These are phyloP conservation scores for Tinea semifulvella DNA, from an alignment of 2,888 invertebrate genomes.

Conservation along the genomic window DNA sequence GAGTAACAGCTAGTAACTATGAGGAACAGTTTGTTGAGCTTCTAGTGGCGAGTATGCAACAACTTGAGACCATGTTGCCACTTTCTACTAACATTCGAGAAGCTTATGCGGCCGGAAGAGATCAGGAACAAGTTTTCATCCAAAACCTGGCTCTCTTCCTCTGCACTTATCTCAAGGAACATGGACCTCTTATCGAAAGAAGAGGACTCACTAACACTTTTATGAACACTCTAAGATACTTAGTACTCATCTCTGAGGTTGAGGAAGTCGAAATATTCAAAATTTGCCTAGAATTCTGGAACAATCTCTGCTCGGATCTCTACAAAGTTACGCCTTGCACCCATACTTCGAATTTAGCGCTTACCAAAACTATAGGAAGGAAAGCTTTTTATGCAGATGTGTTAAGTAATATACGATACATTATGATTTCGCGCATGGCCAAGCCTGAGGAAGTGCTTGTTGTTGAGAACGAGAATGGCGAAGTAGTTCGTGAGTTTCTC, in stretches of 20 bases:
- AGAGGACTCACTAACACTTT: constrained; percentile 79
- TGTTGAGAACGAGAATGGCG: constrained; percentile 99
- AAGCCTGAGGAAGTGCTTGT: constrained; percentile 99
- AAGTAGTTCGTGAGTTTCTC: constrained; percentile 99
- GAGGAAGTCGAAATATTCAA: constrained; percentile 99
- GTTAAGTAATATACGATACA: constrained; percentile 88
- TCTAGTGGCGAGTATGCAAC: constrained; percentile 91
- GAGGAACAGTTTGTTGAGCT: constrained; percentile 92
- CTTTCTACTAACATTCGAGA: constrained; percentile 90
- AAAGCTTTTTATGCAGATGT: constrained; percentile 82
- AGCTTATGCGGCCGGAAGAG: constrained; percentile 92
- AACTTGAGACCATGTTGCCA: constrained; percentile 92
- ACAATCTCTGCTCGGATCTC: constrained; percentile 88
- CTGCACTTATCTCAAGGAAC: constrained; percentile 96
- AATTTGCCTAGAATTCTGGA: constrained; percentile 99
- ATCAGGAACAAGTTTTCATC: constrained; percentile 98
- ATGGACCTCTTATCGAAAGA: constrained; percentile 88
- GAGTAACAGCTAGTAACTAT: constrained; percentile 88
- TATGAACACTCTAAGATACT: constrained; percentile 85
- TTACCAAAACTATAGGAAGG: constrained; percentile 60
- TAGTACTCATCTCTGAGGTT: constrained; percentile 94
- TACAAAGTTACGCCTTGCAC: constrained; percentile 87
- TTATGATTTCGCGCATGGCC: constrained; percentile 99
- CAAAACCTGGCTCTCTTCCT: constrained; percentile 98
- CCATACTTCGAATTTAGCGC: constrained; percentile 46